Base-by-base conservation (phyloP, 1,140 invertebrate species). In the Cydia strobilella region DNA sequence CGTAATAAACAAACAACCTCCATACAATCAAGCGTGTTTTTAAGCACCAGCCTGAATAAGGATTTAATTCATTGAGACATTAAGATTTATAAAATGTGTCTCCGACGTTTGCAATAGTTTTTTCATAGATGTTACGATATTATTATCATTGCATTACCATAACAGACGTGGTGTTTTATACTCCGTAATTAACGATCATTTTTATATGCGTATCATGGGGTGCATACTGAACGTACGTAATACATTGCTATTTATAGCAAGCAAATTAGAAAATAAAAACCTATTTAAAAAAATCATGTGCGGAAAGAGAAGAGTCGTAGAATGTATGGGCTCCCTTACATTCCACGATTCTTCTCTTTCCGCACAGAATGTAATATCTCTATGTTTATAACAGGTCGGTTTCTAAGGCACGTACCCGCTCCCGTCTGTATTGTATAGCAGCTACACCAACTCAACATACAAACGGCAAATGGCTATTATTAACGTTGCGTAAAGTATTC, bases 401-500 rank as follows among this genome's bases (percentile, higher is more conserved):
- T 66, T 66, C 25, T 66, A 66, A 31, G 27, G 63, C 63, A 66
- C 63, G 13, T 45, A 45, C 42, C 0, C 2, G 13, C 13, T 15
- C 13, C 42, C 12, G 63, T 66, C 18, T 13, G 13, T 15, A 35
- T 25, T 66, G n/a, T 51, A n/a, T 18, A 51, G 10, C 25, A 48
- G 12, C 18, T 20, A 48, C 45, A 39, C 25, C 39, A 51, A 13
- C 25, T 20, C 9, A 15, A 23, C 71, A 51, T 72, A 23, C 31
- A 51, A 42, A 51, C 71, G 51, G 23, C 42, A 51, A 72, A 51
- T 23, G 45, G 18, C 39, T 72, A 45, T 72, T 72, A 72, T 72
- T 72, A 72, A 72, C 69, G 75, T 79, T 80, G 75, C 75, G 83
- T 86, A 84, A 45, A 80, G 78, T 78, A 79, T 80, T 79, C 76